Evolutionary conservation across 1,140 invertebrate genomes (phyloP), one percentile per base, ranked within the genome.

Genomic region (Archegozetes longisetosus): DNA sequence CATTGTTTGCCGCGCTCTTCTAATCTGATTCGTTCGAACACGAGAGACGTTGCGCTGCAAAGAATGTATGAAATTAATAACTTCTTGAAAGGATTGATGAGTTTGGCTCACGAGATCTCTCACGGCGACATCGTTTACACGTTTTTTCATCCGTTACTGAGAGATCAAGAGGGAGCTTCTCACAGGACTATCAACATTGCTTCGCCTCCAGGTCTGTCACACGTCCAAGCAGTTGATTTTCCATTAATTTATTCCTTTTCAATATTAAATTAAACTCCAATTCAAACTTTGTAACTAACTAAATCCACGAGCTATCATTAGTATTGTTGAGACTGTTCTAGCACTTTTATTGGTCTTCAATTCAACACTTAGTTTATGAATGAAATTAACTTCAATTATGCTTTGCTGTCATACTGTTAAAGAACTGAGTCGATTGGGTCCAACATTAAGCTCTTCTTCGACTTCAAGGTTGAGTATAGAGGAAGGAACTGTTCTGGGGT

Each of bases 71-170:
- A 95, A 68, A 83, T 98, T 56, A 83, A 88, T 71, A 78, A 80
- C 61, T 97, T 97, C 73, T 76, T 98, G 1, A 76, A 81, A 46
- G 85, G 86, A 0, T 74, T 97, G 46, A 89, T 94, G 74, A 77
- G 78, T 67, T 81, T 91, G 68, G 84, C 88, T 13, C 83, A 88
- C 66, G 93, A 97, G 77, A 91, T 98, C 66, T 82, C 86, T 0
- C 88, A 97, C 77, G 94, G 88, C 29, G 88, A 94, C 74, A 76
- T 98, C 29, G 89, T 97, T 6, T 97, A 97, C 70, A 97, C 93
- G 0, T 97, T 98, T 75, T 96, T 97, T 72, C 94, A 98, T 78
- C 90, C 92, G 12, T 72, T 98, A 62, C 72, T 96, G 52, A 74
- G 92, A 64, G 94, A 81, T 68, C 76, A 78, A 68, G 75, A 93